Percentiles rank a stretch among this genome's conserved stretches.
Conservation (phyloP, 2,888 invertebrate species). For the Ophion obscuratus region DNA sequence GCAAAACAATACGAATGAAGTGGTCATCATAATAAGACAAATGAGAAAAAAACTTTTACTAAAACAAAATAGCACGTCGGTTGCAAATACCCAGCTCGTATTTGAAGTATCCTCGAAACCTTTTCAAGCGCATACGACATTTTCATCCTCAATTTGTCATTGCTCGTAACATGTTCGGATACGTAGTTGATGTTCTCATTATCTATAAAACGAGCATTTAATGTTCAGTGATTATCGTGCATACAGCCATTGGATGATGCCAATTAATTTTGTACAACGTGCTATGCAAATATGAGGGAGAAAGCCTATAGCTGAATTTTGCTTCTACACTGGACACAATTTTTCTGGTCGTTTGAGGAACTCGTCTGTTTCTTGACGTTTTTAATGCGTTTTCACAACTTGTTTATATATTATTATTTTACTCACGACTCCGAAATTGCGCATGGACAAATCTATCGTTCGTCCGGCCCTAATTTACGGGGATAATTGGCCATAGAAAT, state of each 20-base stretch:
- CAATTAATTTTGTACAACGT: background rate
- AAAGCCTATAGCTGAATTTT: background rate
- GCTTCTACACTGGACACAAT: no score
- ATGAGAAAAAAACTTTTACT: no score
- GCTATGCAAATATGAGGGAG: no score
- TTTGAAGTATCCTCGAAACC: no score
- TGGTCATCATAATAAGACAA: no score
- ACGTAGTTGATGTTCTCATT: constrained; percentile 72
- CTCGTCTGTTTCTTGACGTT: no score
- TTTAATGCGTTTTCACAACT: background rate
- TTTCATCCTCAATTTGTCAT: background rate
- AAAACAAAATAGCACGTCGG: background rate
- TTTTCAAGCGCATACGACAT: no score
- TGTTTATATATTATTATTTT: background rate
- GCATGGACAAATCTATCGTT: constrained; percentile 74
- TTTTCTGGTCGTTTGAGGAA: no score
- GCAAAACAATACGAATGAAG: no score
- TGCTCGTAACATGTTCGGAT: constrained; percentile 73
- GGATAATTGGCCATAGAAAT: constrained; percentile 72
- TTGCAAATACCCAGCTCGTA: no score
- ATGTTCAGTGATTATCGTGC: no score
- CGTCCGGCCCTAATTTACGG: constrained; percentile 75
- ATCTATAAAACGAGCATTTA: constrained; percentile 64
- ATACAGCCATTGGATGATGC: background rate
- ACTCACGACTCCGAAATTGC: constrained; percentile 75